Conservation (phyloP, 2,113 vertebrate genomes). For the Myodes glareolus region DNA sequence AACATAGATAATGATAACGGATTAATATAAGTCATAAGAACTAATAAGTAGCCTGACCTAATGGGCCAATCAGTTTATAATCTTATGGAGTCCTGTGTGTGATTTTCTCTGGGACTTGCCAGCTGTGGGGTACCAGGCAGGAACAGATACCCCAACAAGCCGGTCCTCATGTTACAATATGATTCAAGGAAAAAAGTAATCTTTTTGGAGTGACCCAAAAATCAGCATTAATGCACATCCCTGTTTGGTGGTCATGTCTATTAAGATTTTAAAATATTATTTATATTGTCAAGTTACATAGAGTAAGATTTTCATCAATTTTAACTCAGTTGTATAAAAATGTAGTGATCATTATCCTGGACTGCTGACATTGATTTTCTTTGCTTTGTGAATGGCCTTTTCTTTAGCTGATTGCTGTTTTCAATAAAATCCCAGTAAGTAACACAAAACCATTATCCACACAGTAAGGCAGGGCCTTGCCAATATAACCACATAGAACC, state of each 20-base stretch:
- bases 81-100: no score
- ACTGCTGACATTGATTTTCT: background rate
- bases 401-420: constrained; percentile 15
- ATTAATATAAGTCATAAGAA: no score
- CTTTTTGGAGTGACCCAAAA: constrained; percentile 6
- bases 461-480: background rate
- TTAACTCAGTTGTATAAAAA: constrained; percentile 5
- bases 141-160: no score
- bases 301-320: constrained; percentile 20
- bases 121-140: no score
- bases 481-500: background rate
- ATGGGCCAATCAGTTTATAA: no score
- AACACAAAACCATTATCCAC: background rate
- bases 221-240: background rate
- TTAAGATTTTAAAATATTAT: background rate
- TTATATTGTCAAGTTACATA: background rate
- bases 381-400: background rate
- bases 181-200: background rate
- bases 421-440: background rate
- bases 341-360: background rate
- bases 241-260: background rate
- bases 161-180: no score
- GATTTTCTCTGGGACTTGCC: no score
- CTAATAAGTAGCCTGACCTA: no score
- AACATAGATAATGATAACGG: no score